phyloP scores from a whole-genome alignment of 2,113 vertebrate species.

The Salvelinus sp. region DNA sequence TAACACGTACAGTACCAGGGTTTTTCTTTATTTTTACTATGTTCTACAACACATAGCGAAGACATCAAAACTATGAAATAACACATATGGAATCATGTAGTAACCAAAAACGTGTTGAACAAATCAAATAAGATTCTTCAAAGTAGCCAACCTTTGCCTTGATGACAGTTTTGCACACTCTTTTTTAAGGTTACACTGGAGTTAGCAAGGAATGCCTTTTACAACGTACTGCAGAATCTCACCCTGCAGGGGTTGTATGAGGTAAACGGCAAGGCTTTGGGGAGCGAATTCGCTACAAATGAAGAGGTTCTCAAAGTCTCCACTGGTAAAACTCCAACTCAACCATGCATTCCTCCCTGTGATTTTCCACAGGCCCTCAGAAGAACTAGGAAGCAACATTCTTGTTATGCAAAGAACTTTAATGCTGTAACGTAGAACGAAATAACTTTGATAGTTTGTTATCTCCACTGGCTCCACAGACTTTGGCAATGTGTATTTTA shows the following conservation, averaged over 20 bases:
- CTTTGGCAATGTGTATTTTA: constrained; percentile 85
- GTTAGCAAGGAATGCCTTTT: constrained; percentile 73
- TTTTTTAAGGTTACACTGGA: constrained; percentile 78
- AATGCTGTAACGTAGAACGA: not conserved
- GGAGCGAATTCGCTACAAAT: constrained; percentile 81
- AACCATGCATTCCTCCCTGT: not conserved
- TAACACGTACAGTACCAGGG: too few relatives aligned
- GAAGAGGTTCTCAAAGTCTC: constrained; percentile 62
- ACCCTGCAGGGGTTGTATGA: constrained; percentile 74
- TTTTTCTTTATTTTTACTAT: too few relatives aligned
- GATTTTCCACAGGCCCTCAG: not conserved
- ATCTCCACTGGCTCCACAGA: constrained; percentile 81
- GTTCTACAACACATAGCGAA: too few relatives aligned
- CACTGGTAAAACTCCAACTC: constrained; percentile 72
- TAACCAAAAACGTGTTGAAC: too few relatives aligned
- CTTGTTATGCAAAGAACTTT: not conserved
- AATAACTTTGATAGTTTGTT: not conserved
- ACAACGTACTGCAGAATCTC: constrained; percentile 82
- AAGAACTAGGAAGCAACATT: not conserved
- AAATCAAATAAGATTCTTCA: too few relatives aligned
- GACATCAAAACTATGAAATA: too few relatives aligned
- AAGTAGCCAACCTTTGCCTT: too few relatives aligned
- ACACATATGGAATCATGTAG: too few relatives aligned
- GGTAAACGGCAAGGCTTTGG: constrained; percentile 80
- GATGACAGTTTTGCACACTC: not conserved